Conservation (phyloP, 2,888 invertebrate genomes). For the Gari tellinella region DNA sequence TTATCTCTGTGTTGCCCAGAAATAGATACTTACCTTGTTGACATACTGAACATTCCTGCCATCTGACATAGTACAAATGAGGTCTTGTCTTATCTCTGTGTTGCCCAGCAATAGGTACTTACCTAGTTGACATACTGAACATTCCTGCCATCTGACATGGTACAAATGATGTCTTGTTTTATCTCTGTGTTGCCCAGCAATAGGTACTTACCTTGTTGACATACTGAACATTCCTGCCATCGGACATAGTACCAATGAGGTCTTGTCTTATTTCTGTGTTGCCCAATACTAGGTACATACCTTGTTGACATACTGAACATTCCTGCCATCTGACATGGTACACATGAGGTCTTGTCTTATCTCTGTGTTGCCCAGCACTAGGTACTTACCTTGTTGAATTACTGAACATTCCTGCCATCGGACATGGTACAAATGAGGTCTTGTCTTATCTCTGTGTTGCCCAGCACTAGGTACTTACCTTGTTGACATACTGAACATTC, state of each 20-base stretch:
- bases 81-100: slow-evolving; percentile 75
- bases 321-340: too few species aligned
- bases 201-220: slow-evolving; percentile 79
- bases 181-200: too few species aligned
- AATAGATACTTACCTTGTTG: slow-evolving; percentile 78
- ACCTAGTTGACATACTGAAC: too few species aligned
- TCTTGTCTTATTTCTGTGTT: slow-evolving; percentile 78
- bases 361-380: too few species aligned
- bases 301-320: too few species aligned
- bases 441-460: slow-evolving; percentile 76
- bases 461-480: slow-evolving; percentile 78
- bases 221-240: slow-evolving; percentile 80
- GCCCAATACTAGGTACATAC: slow-evolving; percentile 78
- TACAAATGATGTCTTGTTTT: too few species aligned
- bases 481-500: too few species aligned
- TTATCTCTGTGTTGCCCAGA: too few species aligned
- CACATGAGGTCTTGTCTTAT: too few species aligned
- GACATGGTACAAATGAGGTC: slow-evolving; percentile 79
- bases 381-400: slow-evolving; percentile 79
- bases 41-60: slow-evolving; percentile 81
- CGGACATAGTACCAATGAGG: slow-evolving; percentile 75
- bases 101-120: slow-evolving; percentile 79
- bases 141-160: too few species aligned
- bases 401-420: slow-evolving; percentile 80
- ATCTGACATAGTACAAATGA: slow-evolving; percentile 76